Conservation (phyloP, 1,140 invertebrate species). For the Drosophila busckii region DNA sequence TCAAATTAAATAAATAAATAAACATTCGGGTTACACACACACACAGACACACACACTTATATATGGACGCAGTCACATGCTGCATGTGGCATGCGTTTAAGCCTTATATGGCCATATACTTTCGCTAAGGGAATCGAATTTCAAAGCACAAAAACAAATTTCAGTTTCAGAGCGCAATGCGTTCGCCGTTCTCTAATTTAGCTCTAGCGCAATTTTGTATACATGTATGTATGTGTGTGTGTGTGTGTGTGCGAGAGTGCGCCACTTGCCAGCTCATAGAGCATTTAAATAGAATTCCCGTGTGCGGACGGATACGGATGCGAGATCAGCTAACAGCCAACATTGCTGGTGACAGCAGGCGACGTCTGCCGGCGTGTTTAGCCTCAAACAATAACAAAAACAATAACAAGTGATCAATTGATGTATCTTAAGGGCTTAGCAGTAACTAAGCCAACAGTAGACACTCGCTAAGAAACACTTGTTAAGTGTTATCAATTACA, state of each 20-base stretch:
- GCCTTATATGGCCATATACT: slow-evolving; percentile 61
- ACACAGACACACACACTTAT: neutral
- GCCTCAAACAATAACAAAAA: neutral
- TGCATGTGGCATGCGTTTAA: slow-evolving; percentile 27
- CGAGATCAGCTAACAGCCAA: slow-evolving; percentile 10
- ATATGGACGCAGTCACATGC: neutral
- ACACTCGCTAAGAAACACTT: too few species aligned
- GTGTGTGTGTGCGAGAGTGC: slow-evolving; percentile 29
- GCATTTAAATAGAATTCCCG: slow-evolving; percentile 66
- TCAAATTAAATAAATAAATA: too few species aligned
- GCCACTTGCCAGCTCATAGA: slow-evolving; percentile 61
- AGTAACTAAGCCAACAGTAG: too few species aligned
- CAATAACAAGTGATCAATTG: neutral
- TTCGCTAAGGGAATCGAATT: slow-evolving; percentile 58
- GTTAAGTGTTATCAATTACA: too few species aligned
- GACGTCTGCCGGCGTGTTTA: slow-evolving; percentile 21
- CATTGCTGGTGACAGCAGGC: neutral
- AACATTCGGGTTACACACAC: too few species aligned
- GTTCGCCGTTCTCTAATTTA: slow-evolving; percentile 12
- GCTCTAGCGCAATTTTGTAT: slow-evolving; percentile 1
- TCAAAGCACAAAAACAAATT: slow-evolving; percentile 66
- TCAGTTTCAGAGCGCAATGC: slow-evolving; percentile 40
- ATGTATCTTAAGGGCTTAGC: too few species aligned
- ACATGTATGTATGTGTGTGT: slow-evolving; percentile 3
- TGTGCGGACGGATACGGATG: slow-evolving; percentile 41